Evolutionary conservation across 2,113 vertebrate genomes (phyloP), one percentile per base, ranked within the genome.

Genomic region (Motacilla tschutschensis): DNA sequence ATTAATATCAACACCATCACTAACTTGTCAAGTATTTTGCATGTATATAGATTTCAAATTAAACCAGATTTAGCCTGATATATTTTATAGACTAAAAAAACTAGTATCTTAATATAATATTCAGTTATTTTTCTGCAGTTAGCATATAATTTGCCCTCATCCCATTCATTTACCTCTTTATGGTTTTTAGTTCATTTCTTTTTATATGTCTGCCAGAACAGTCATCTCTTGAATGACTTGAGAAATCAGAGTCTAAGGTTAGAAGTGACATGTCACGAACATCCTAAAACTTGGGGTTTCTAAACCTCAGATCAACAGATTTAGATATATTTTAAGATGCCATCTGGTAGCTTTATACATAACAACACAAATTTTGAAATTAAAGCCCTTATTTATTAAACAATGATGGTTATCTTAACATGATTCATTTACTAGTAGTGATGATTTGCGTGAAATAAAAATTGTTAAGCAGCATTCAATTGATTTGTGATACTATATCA

Each of bases 331-430:
- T 95, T 83, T 74, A 81, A 88, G 87, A 88, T 64, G 70, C 76
- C 92, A 94, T 94, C 91, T 94, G 86, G 81, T 73, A 90, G 25
- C 54, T 81, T 87, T 65, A 87, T 50, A 55, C 12, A 85, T 79
- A 92, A 91, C n/a, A 60, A 60, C 57, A 78, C 2, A 83, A 64
- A 44, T 54, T 90, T 60, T 59, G 22, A 81, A 83, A 75, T 66
- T 21, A 48, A 83, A 91, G 10, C 9, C 8, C 44, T 59, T 88
- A 75, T 81, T 92, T 87, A 65, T 83, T 70, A 73, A 87, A 79
- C n/a, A 86, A 43, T 76, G 53, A 57, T 31, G 41, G 19, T 54
- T 85, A 85, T 62, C 59, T 81, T 33, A 64, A 80, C 53, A 8
- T 28, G 78, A 78, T 48, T 66, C 10, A 48, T 65, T 86, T 40